Evolutionary conservation across 2,888 invertebrate genomes (phyloP), one percentile per base, ranked within the genome.

Genomic region (Andrena minutula): DNA sequence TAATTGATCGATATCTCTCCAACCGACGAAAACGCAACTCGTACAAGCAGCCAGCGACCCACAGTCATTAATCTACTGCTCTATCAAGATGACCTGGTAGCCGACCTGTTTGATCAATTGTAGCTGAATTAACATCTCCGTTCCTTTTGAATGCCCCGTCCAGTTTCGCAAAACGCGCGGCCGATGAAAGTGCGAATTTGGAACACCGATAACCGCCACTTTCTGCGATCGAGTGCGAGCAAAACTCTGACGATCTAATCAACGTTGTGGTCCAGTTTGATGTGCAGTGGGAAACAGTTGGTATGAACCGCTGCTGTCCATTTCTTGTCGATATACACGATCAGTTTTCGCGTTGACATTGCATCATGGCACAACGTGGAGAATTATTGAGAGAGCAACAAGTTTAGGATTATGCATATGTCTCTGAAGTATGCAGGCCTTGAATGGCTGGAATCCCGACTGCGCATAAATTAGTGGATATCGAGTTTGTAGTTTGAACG

Each of bases 21-120:
- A 16, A 30, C 56, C 53, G 79, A 72, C 63, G 80, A 80, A 80
- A 80, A 79, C 80, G 61, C 72, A 61, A 63, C 51, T 60, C 61
- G 79, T 79, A 79, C 79, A 71, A 79, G 47, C 79, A 61, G 61
- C 61, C 60, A 35, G n/a, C 65, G 65, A 56, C 60, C 49, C 79
- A 8, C 1, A 68, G 80, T 80, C 80, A 79, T 80, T 80, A 79
- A 80, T 80, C 73, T 68, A 28, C 58, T 35, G 6, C 63, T 8
- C 56, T 79, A 80, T 80, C 80, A 73, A 80, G 80, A 80, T 80
- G 80, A 80, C 80, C 80, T 8, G 80, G 58, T 64, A 70, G 53
- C 79, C 64, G 66, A 63, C 49, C 68, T 12, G 81, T 74, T 81
- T 73, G 68, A 81, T 81, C 81, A 41, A 73, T 74, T 69, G 74